These are phyloP conservation scores for Eudemis profundana DNA, from an alignment of 2,888 invertebrate species.

Conservation along the genomic window DNA sequence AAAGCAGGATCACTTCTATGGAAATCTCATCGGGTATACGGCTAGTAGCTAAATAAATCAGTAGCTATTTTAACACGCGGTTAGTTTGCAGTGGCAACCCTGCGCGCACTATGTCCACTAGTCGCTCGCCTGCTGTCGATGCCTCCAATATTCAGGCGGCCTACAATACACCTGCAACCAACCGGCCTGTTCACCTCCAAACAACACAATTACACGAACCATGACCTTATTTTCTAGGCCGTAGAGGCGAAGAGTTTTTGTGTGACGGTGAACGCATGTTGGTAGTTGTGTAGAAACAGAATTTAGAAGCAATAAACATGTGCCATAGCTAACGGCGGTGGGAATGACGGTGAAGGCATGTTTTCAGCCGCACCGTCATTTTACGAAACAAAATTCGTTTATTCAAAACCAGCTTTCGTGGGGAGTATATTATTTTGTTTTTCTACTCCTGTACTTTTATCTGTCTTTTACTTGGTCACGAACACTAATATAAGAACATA, in stretches of 20 bases:
- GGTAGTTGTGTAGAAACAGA: conserved; percentile 34
- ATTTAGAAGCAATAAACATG: conserved; percentile 41
- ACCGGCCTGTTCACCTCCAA: background rate
- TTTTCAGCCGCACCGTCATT: conserved; percentile 14
- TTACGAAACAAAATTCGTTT: background rate
- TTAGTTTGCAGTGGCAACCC: conserved; percentile 45
- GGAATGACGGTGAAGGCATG: conserved; percentile 25
- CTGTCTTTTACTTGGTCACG: too few relatives aligned
- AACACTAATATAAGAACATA: too few relatives aligned
- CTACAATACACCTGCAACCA: conserved; percentile 52
- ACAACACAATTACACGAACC: background rate
- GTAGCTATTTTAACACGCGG: background rate
- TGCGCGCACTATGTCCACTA: conserved; percentile 50
- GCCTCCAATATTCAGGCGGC: conserved; percentile 59
- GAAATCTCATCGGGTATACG: too few relatives aligned
- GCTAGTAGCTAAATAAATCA: background rate
- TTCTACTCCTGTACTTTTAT: too few relatives aligned
- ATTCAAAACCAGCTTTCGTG: background rate
- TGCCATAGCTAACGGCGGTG: conserved; percentile 18
- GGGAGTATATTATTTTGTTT: background rate
- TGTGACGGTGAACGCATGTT: background rate
- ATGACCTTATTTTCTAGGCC: background rate
- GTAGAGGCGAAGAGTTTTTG: background rate
- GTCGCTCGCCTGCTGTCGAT: conserved; percentile 57
- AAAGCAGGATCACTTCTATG: too few relatives aligned